A percentile compares a stretch with the other conserved stretches of the same genome.
These are phyloP conservation scores for Chiloscyllium punctatum DNA, from an alignment of 2,797 vertebrate species.

Conservation along the genomic window DNA sequence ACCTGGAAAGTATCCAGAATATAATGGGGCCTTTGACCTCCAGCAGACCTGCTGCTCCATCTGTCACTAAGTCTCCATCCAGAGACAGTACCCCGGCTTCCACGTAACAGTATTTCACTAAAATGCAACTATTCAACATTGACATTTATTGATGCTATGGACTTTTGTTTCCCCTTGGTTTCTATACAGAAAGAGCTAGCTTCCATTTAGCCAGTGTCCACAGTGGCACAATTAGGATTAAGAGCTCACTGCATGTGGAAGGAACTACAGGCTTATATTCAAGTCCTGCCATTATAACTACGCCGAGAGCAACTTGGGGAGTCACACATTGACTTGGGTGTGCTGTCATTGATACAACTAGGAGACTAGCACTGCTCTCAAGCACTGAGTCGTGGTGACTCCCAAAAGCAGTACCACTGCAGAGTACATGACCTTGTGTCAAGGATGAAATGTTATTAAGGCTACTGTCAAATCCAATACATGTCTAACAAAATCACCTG, in stretches of 20 bases:
- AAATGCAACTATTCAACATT: neutral
- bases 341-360: neutral
- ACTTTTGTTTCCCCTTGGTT: neutral
- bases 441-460: neutral
- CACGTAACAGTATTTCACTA: neutral
- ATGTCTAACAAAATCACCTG: neutral
- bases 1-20: neutral
- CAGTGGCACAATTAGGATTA: neutral
- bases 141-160: neutral
- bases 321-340: neutral
- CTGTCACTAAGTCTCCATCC: neutral
- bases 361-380: neutral
- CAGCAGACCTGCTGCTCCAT: slow-evolving; percentile 9
- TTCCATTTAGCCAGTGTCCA: neutral
- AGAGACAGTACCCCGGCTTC: neutral
- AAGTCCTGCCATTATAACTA: neutral
- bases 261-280: neutral
- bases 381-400: neutral
- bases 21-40: neutral
- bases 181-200: neutral
- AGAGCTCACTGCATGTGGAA: no score
- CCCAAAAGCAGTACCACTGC: neutral
- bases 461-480: slow-evolving; percentile 17
- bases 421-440: neutral
- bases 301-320: neutral